These are phyloP conservation scores for Latrodectus geometricus DNA, from an alignment of 1,140 invertebrate species.

Conservation along the genomic window DNA sequence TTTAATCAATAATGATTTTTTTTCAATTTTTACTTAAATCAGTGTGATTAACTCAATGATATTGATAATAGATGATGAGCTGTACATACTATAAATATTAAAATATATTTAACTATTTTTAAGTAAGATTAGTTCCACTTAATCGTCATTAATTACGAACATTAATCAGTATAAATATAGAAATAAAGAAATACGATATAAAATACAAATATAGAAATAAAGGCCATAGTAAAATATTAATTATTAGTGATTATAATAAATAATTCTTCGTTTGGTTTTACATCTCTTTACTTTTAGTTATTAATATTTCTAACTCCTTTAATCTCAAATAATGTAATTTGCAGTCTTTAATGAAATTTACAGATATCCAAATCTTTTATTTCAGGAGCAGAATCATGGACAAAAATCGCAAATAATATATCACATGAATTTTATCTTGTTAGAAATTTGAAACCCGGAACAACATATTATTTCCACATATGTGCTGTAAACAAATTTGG, in stretches of 20 bases:
- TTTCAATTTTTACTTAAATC: neutral
- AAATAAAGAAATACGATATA: too few species aligned
- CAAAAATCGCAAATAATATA: constrained; percentile 85
- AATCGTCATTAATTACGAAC: too few species aligned
- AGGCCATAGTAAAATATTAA: too few species aligned
- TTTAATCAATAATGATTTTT: neutral
- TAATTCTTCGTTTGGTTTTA: too few species aligned
- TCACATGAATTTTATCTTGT: constrained; percentile 93
- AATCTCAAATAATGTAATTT: neutral
- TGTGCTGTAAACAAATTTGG: constrained; percentile 90
- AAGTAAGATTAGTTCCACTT: too few species aligned
- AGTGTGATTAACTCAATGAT: too few species aligned
- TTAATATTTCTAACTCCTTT: too few species aligned
- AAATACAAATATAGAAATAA: too few species aligned
- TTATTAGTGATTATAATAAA: too few species aligned
- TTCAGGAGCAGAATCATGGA: constrained; percentile 82
- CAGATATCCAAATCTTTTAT: neutral
- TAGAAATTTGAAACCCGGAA: constrained; percentile 79
- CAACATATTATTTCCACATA: constrained; percentile 88
- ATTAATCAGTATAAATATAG: too few species aligned
- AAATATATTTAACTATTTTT: neutral
- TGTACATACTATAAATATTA: neutral
- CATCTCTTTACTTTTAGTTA: too few species aligned
- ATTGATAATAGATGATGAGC: neutral
- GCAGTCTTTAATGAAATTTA: neutral